phyloP scores from a whole-genome alignment of 2,113 vertebrate species.

The Phylloscopus trochilus region DNA sequence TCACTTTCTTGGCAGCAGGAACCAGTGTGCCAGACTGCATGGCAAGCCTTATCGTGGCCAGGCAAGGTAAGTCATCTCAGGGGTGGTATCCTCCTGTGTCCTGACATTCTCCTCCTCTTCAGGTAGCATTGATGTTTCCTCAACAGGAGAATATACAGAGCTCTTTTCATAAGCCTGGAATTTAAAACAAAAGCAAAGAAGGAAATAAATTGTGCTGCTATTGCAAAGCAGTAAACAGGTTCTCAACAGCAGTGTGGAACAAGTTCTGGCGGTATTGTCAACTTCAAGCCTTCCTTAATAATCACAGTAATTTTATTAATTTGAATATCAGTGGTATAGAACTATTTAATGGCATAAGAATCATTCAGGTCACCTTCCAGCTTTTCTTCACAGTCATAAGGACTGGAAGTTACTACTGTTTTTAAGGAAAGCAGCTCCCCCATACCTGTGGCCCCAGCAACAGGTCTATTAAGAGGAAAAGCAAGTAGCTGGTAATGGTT shows the following conservation, averaged over 20 bases:
- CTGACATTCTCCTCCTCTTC: neutral
- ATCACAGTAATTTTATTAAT: neutral
- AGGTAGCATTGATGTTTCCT: neutral
- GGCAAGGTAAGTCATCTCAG: slow-evolving; percentile 85
- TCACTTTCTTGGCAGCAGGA: slow-evolving; percentile 95
- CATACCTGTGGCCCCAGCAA: neutral
- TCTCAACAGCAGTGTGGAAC: neutral
- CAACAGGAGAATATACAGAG: neutral
- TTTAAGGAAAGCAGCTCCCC: neutral
- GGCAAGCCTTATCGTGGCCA: slow-evolving; percentile 95
- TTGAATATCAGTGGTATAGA: neutral
- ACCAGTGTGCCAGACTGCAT: slow-evolving; percentile 98
- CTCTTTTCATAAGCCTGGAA: neutral
- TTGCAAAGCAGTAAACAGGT: neutral
- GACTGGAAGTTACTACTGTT: neutral
- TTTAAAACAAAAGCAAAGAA: neutral
- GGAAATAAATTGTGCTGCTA: neutral
- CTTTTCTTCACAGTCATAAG: neutral
- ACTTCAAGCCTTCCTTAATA: neutral
- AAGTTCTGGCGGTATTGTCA: neutral
- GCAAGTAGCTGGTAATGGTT: neutral
- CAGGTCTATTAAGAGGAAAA: neutral
- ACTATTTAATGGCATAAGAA: neutral
- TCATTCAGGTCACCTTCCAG: neutral
- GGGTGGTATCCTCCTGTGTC: neutral